Evolutionary conservation across 2,888 invertebrate genomes (phyloP).

Genomic region (Elysia crispata): DNA sequence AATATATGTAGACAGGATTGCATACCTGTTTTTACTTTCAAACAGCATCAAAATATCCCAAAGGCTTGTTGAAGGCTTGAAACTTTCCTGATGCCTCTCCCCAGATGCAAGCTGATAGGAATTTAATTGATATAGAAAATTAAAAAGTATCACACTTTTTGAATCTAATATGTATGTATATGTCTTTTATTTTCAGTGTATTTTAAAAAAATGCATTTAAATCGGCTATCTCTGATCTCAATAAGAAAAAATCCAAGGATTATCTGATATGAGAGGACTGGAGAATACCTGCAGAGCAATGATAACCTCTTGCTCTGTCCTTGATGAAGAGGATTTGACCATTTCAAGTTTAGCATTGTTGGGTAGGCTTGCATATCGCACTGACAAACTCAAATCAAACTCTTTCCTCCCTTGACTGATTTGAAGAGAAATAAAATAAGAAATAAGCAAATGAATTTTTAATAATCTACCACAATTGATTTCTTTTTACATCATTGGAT

Average conservation of each 20-base stretch:
- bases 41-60: slow-evolving; percentile 80
- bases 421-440: no score
- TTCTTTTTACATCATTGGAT: no score
- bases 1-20: background rate
- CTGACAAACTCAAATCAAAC: slow-evolving; percentile 86
- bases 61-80: slow-evolving; percentile 80
- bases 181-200: no score
- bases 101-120: slow-evolving; percentile 86
- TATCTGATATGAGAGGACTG: no score
- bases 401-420: slow-evolving; percentile 86
- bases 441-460: no score
- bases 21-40: slow-evolving; percentile 60
- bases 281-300: slow-evolving; percentile 81
- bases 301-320: slow-evolving; percentile 82
- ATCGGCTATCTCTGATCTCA: no score
- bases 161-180: no score
- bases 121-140: background rate
- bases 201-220: no score
- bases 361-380: slow-evolving; percentile 91
- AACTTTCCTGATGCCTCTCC: slow-evolving; percentile 81
- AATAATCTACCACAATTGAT: no score
- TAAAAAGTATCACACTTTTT: no score
- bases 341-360: slow-evolving; percentile 94
- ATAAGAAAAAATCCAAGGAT: no score
- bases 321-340: slow-evolving; percentile 83